These are phyloP conservation scores for Parascotia fuliginaria DNA, from an alignment of 2,888 invertebrate genomes.

Conservation along the genomic window DNA sequence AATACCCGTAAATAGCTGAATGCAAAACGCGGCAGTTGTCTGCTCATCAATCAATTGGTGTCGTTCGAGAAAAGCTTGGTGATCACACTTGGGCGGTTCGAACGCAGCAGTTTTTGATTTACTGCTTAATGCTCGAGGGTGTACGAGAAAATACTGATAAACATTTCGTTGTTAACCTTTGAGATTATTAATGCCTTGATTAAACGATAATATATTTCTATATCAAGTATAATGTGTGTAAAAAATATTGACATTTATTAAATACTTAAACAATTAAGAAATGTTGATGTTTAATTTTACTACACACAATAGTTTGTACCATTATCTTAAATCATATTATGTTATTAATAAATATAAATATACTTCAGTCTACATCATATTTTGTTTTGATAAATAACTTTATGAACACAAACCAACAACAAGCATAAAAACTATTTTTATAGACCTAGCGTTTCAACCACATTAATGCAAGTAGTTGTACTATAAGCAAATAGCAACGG, in stretches of 20 bases:
- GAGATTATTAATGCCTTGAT: no score
- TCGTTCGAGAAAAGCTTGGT: conserved; percentile 39
- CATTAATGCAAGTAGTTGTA: not conserved
- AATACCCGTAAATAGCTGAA: conserved; percentile 84
- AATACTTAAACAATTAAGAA: no score
- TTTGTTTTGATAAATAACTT: no score
- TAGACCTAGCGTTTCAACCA: conserved; percentile 18
- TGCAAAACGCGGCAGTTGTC: conserved; percentile 84
- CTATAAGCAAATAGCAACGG: conserved; percentile 29
- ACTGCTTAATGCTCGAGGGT: conserved; percentile 11
- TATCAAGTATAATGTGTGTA: not conserved
- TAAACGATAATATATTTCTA: not conserved
- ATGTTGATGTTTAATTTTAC: no score
- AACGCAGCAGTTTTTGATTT: conserved; percentile 39
- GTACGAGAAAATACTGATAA: conserved; percentile 23
- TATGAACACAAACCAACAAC: no score
- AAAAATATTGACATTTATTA: no score
- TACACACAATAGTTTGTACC: no score
- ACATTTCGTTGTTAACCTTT: conserved; percentile 14
- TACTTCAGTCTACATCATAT: no score
- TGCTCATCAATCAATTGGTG: conserved; percentile 79
- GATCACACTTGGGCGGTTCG: conserved; percentile 23
- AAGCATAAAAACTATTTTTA: no score
- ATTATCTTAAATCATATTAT: no score
- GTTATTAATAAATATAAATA: no score